These are phyloP conservation scores for Mormyrops boulengeri DNA, from an alignment of 2,797 vertebrate genomes.

Conservation along the genomic window DNA sequence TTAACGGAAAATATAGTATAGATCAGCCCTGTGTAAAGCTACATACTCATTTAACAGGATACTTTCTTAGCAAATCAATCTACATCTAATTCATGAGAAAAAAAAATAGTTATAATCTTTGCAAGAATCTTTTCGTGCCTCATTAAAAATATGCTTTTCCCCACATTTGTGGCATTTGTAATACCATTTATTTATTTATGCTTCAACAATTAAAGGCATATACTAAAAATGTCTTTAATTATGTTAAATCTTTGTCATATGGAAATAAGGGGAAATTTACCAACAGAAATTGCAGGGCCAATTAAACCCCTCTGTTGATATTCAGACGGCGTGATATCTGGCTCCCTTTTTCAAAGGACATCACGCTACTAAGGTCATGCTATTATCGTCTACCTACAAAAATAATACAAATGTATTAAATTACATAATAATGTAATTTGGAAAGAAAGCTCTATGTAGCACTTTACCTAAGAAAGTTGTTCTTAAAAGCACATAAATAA, in stretches of 20 bases:
- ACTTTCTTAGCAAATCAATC: not conserved
- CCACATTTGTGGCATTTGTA: not conserved
- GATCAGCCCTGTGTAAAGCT: not conserved
- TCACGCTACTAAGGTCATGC: not conserved
- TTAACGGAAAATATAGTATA: not conserved
- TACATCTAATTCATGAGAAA: not conserved
- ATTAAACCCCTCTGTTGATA: not conserved
- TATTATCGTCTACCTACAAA: not conserved
- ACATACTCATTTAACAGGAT: not conserved
- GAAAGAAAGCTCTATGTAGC: not conserved
- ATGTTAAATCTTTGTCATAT: not conserved
- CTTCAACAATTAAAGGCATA: not conserved
- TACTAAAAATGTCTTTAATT: not conserved
- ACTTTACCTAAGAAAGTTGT: constrained; percentile 27
- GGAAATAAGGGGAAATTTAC: not conserved
- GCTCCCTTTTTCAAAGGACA: not conserved
- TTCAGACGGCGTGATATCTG: not conserved
- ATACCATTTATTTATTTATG: not conserved
- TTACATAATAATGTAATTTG: constrained; percentile 24
- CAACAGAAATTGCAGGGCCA: not conserved
- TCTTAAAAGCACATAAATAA: constrained; percentile 31
- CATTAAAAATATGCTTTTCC: not conserved
- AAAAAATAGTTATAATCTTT: not conserved
- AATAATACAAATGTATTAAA: constrained; percentile 31
- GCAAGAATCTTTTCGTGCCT: not conserved